Evolutionary conservation across 2,113 vertebrate species (phyloP).

Genomic region (Stigmatopora nigra): DNA sequence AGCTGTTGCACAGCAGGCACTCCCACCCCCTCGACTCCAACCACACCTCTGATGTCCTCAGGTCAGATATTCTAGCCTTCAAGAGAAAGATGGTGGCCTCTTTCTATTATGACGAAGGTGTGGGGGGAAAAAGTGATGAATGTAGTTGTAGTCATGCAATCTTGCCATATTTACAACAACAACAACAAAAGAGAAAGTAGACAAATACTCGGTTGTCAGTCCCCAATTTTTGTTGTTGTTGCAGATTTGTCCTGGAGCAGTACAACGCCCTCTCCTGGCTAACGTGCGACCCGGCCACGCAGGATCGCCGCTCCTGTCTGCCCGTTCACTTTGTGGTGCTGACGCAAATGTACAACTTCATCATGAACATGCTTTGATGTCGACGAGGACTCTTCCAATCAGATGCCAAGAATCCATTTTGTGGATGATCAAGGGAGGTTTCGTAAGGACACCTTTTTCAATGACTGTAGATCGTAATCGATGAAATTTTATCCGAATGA

Average conservation of each 20-base stretch:
- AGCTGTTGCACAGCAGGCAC: slow-evolving; percentile 98
- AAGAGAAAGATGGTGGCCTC: too few relatives aligned
- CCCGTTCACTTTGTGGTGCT: slow-evolving; percentile 99
- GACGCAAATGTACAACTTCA: slow-evolving; percentile 99
- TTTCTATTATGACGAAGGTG: too few relatives aligned
- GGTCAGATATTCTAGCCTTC: slow-evolving; percentile 59
- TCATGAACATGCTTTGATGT: slow-evolving; percentile 86
- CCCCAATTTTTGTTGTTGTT: neutral
- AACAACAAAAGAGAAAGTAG: neutral
- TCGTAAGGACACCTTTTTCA: slow-evolving; percentile 75
- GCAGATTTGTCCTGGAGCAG: slow-evolving; percentile 97
- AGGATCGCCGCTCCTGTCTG: slow-evolving; percentile 97
- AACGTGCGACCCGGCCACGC: slow-evolving; percentile 95
- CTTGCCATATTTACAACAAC: too few relatives aligned
- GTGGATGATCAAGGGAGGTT: slow-evolving; percentile 69
- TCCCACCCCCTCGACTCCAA: slow-evolving; percentile 98
- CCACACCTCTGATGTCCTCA: slow-evolving; percentile 99
- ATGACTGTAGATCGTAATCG: slow-evolving; percentile 84
- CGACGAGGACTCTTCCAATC: slow-evolving; percentile 39
- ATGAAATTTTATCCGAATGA: slow-evolving; percentile 91
- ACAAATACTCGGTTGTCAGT: neutral
- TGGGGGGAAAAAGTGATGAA: too few relatives aligned
- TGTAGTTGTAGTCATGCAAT: too few relatives aligned
- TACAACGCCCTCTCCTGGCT: slow-evolving; percentile 99
- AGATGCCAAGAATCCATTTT: slow-evolving; percentile 69